Evolutionary conservation across 1,140 invertebrate species (phyloP).

Genomic region (Apolygus lucorum): DNA sequence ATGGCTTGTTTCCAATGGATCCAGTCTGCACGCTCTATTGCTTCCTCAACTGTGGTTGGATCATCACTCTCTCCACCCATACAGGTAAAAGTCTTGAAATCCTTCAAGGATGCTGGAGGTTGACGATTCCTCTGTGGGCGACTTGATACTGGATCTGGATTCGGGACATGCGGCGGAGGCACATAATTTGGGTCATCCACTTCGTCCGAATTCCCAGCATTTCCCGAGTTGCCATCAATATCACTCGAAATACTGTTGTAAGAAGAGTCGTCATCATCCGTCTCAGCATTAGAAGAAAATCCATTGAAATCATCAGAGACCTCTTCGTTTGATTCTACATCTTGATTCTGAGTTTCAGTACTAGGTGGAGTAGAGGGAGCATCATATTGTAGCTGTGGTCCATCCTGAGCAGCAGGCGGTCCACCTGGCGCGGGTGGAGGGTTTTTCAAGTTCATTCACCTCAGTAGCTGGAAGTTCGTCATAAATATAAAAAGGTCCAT

Average conservation of each 20-base stretch:
- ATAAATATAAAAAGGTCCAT: not conserved
- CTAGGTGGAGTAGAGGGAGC: not conserved
- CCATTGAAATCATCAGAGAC: too few relatives aligned
- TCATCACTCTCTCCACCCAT: not conserved
- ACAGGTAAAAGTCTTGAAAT: not conserved
- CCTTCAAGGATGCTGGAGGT: not conserved
- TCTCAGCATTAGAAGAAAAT: too few relatives aligned
- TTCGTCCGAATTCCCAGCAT: not conserved
- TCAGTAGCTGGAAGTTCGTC: not conserved
- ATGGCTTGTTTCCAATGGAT: slow-evolving; percentile 26
- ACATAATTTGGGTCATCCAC: not conserved
- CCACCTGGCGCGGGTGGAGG: too few relatives aligned
- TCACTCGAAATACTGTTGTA: not conserved
- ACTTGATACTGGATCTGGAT: not conserved
- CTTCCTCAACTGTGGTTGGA: not conserved
- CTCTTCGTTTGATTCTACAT: too few relatives aligned
- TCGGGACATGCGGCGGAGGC: not conserved
- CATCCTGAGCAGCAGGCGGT: too few relatives aligned
- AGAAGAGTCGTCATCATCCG: too few relatives aligned
- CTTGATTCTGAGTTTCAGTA: too few relatives aligned
- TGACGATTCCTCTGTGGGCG: not conserved
- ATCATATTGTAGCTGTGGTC: not conserved
- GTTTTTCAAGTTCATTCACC: too few relatives aligned
- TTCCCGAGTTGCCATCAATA: not conserved
- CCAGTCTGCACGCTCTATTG: slow-evolving; percentile 20